Evolutionary conservation across 1,140 invertebrate species (phyloP).

Genomic region (Palaemon carinicauda): DNA sequence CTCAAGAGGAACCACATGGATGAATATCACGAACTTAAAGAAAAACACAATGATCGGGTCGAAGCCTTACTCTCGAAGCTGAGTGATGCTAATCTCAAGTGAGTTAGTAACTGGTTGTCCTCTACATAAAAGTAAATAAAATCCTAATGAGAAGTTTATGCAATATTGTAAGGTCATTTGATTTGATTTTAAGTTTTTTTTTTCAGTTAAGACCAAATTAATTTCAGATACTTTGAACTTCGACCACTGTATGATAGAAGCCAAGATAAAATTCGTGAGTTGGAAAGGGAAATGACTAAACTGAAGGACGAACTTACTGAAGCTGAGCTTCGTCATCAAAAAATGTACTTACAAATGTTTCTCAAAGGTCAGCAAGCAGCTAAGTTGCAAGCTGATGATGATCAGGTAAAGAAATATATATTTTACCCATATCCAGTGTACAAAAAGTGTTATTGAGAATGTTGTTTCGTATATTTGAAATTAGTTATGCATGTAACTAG

Average conservation of each 20-base stretch:
- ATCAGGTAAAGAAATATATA: constrained; percentile 17
- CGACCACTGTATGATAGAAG: constrained; percentile 64
- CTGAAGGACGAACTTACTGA: constrained; percentile 67
- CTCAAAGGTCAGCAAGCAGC: constrained; percentile 81
- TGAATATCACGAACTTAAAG: constrained; percentile 64
- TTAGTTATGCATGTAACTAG: too few relatives aligned
- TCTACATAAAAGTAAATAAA: too few relatives aligned
- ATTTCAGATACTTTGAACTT: constrained; percentile 64
- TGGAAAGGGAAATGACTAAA: constrained; percentile 65
- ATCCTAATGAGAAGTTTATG: not conserved
- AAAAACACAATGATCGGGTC: constrained; percentile 80
- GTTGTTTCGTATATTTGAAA: too few relatives aligned
- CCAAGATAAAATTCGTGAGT: constrained; percentile 61
- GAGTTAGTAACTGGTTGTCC: constrained; percentile 7
- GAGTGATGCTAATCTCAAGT: constrained; percentile 77
- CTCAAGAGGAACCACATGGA: constrained; percentile 60
- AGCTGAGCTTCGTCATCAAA: constrained; percentile 77
- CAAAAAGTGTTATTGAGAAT: not conserved
- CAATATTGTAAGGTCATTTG: too few relatives aligned
- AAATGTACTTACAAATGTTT: constrained; percentile 83
- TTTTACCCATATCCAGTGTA: not conserved
- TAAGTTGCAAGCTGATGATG: constrained; percentile 61
- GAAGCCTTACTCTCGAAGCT: constrained; percentile 79
- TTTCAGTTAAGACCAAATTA: not conserved
- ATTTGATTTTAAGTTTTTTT: not conserved